Conservation (phyloP, 2,113 vertebrate species). For the Syrrhaptes paradoxus region DNA sequence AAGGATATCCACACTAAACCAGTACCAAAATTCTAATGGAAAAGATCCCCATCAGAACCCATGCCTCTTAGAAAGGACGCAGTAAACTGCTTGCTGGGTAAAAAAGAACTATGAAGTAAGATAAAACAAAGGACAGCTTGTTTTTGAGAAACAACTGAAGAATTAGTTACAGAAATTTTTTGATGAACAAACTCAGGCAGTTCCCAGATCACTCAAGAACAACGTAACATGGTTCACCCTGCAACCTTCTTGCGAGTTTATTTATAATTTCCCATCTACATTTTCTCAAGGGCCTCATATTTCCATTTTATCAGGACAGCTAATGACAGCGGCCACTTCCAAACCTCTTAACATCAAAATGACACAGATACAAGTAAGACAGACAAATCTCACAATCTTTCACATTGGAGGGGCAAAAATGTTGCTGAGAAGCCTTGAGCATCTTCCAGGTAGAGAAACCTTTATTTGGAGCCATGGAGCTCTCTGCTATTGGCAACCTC, state of each 20-base stretch:
- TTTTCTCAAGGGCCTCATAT: neutral
- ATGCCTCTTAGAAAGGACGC: neutral
- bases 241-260: neutral
- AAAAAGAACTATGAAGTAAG: neutral
- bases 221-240: neutral
- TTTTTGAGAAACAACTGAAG: neutral
- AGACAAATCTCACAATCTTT: neutral
- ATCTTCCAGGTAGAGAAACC: neutral
- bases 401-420: neutral
- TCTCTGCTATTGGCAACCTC: accelerated
- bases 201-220: neutral
- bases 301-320: neutral
- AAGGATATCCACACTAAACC: neutral
- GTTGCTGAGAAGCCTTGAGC: neutral
- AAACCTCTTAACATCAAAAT: neutral
- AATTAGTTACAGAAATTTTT: neutral
- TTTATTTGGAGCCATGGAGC: neutral
- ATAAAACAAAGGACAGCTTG: neutral
- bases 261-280: neutral
- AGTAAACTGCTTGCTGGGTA: neutral
- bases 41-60: neutral
- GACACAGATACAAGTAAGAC: neutral
- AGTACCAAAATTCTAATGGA: neutral
- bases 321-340: neutral
- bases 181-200: neutral